A percentile compares a stretch with the other conserved stretches of the same genome.
These are phyloP conservation scores for Amblyjoppa proteus DNA, from an alignment of 2,888 invertebrate genomes.

Conservation along the genomic window DNA sequence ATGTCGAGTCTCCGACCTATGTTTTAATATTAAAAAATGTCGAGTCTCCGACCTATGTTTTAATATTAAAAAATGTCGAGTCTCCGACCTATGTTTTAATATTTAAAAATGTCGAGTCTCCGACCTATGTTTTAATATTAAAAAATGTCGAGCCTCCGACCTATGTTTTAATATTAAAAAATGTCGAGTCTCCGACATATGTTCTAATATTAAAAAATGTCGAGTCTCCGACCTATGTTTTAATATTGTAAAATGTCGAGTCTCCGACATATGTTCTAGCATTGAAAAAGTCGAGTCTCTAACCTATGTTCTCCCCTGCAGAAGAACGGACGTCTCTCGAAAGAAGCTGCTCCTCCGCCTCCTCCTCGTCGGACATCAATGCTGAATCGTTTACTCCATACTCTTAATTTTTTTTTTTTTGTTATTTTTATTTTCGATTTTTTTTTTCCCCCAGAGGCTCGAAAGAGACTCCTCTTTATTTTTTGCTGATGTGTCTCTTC, in stretches of 20 bases:
- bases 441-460: background rate
- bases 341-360: constrained; percentile 68
- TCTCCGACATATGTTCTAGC: constrained; percentile 75
- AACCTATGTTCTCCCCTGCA: constrained; percentile 75
- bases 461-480: background rate
- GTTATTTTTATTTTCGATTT: constrained; percentile 26
- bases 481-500: background rate
- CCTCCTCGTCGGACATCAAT: constrained; percentile 80
- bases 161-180: too few relatives aligned
- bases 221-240: too few relatives aligned
- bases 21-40: too few relatives aligned
- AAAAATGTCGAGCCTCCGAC: too few relatives aligned
- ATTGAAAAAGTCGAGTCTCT: constrained; percentile 40
- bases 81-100: too few relatives aligned
- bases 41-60: too few relatives aligned
- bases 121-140: too few relatives aligned
- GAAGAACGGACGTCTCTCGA: constrained; percentile 38
- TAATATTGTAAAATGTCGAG: background rate
- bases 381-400: constrained; percentile 41
- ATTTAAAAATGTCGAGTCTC: too few relatives aligned
- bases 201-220: too few relatives aligned
- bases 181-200: too few relatives aligned
- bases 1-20: too few relatives aligned
- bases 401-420: constrained; percentile 52
- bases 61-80: too few relatives aligned